Percentiles rank a stretch among this genome's conserved stretches.
These are phyloP conservation scores for Hyperoplus immaculatus DNA, from an alignment of 2,797 vertebrate species.

Conservation along the genomic window DNA sequence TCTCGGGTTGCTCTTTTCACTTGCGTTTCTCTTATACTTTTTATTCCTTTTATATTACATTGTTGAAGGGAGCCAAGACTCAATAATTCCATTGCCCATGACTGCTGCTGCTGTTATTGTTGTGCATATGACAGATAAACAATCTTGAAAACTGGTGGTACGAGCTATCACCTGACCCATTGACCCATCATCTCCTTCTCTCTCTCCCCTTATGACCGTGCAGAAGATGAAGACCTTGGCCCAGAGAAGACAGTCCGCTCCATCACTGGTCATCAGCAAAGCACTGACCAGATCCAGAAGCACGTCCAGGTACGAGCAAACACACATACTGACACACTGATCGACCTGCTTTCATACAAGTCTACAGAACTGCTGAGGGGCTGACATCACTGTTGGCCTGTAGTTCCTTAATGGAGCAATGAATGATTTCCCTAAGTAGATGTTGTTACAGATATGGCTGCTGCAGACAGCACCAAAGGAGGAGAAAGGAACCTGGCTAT, in stretches of 20 bases:
- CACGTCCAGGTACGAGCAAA: slow-evolving; percentile 85
- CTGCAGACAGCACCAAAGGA: slow-evolving; percentile 7
- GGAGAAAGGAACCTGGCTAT: neutral
- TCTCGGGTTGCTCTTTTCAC: too few species aligned
- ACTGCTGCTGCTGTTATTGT: too few species aligned
- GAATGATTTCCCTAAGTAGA: neutral
- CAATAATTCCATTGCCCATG: too few species aligned
- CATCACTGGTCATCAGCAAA: slow-evolving; percentile 95
- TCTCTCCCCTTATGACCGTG: slow-evolving; percentile 28
- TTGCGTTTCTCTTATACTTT: too few species aligned
- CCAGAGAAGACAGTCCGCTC: slow-evolving; percentile 94
- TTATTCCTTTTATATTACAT: too few species aligned
- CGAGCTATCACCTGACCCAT: neutral
- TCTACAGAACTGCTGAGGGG: neutral
- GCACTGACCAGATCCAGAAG: slow-evolving; percentile 92
- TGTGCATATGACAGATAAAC: too few species aligned
- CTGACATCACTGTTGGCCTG: slow-evolving; percentile 36
- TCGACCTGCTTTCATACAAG: neutral
- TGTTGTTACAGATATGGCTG: slow-evolving; percentile 16
- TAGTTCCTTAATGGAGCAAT: neutral
- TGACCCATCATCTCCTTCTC: slow-evolving; percentile 34
- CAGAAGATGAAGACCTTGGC: slow-evolving; percentile 96
- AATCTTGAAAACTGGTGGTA: neutral
- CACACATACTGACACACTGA: slow-evolving; percentile 13
- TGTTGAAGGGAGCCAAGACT: too few species aligned